Evolutionary conservation across 37 sponge, comb jelly and placozoan species (phyloP), one percentile per base, ranked within the genome.

Genomic region (Halisarca cf. caerulea): DNA sequence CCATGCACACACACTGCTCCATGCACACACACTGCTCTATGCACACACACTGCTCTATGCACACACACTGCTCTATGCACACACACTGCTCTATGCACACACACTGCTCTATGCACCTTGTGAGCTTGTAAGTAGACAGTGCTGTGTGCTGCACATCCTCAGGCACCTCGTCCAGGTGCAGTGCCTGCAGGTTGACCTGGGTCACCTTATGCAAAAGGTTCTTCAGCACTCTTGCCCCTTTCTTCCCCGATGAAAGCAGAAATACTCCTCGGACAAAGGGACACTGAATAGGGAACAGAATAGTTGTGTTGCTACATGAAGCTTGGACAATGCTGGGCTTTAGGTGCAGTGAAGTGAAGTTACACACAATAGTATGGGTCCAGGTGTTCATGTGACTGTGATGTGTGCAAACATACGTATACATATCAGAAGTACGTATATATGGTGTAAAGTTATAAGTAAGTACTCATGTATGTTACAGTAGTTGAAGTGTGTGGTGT

Each of bases 51-150:
- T n/a, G n/a, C n/a, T n/a, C n/a, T n/a, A n/a, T n/a, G n/a, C n/a
- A n/a, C n/a, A n/a, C n/a, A n/a, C n/a, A n/a, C n/a, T n/a, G n/a
- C n/a, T n/a, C n/a, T n/a, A n/a, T n/a, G n/a, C n/a, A n/a, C n/a
- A n/a, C n/a, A n/a, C n/a, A n/a, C n/a, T n/a, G n/a, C n/a, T n/a
- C n/a, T n/a, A n/a, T n/a, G 40, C 20, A 32, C 35, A 45, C 24
- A 34, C 11, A 53, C 33, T 9, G 44, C 28, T 79, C 5, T 68
- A 42, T 37, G 1, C 25, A 93, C 94, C 44, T 90, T 7, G 92
- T 91, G 9, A 97, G 88, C 59, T 97, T 97, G 89, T 90, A 97
- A 14, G 97, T 97, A 8, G 97, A 97, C 34, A 97, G 87, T 17
- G 92, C 92, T 21, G 88, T 81, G 2, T 36, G 39, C 18, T 62